A percentile compares a stretch with the other conserved stretches of the same genome.
Conservation (phyloP, 2,113 vertebrate genomes). For the Ceyx melanurus region DNA sequence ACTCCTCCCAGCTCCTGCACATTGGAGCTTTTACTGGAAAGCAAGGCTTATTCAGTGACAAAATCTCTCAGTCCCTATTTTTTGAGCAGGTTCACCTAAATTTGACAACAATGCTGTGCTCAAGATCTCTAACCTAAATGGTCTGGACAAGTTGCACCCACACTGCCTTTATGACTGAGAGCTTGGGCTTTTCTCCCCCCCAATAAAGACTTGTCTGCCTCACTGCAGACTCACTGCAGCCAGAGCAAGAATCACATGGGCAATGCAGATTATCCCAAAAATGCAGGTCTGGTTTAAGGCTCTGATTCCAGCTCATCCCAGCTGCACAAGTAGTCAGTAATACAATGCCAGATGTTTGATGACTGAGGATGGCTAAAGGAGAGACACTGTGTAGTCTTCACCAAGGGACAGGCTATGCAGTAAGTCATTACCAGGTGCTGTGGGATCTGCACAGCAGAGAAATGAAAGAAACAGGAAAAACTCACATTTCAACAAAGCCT, state of each 20-base stretch:
- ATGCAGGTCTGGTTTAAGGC: neutral
- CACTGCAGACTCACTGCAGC: neutral
- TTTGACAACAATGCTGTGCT: rapidly evolving
- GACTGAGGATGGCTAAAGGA: neutral
- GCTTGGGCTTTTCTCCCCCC: neutral
- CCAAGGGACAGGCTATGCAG: neutral
- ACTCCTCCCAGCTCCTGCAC: neutral
- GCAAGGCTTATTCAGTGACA: neutral
- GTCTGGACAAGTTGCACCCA: neutral
- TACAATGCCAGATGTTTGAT: neutral
- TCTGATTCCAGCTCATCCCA: neutral
- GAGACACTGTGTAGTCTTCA: neutral
- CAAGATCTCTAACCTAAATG: neutral
- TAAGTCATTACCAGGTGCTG: neutral
- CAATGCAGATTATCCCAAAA: neutral
- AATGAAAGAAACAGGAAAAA: neutral
- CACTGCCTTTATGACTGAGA: neutral
- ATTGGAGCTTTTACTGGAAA: neutral
- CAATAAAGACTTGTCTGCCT: neutral
- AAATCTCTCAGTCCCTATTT: neutral
- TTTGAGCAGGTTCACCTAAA: neutral
- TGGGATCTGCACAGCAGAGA: neutral
- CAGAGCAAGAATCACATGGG: neutral
- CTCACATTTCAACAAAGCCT: neutral
- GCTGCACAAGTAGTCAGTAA: neutral